Conservation (phyloP, 2,888 invertebrate species). For the Apocheima hispidaria region DNA sequence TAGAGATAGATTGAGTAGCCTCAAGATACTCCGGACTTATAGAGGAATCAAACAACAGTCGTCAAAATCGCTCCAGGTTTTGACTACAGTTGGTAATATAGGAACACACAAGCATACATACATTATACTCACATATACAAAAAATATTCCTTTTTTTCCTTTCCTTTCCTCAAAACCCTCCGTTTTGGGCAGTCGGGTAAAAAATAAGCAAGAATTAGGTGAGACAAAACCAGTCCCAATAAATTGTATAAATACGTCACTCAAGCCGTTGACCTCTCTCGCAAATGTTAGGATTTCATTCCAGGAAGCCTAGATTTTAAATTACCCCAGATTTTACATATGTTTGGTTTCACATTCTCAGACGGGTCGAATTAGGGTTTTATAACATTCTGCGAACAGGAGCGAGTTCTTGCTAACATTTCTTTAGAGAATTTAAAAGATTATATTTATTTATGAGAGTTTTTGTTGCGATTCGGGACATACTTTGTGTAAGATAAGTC, state of each 20-base stretch:
- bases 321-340: constrained; percentile 19
- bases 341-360: constrained; percentile 27
- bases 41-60: no score
- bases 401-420: not conserved
- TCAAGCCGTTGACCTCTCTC: constrained; percentile 9
- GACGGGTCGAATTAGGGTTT: constrained; percentile 26
- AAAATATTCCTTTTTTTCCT: no score
- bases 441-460: not conserved
- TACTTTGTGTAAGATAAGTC: not conserved
- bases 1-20: no score
- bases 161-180: no score
- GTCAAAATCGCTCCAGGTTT: no score
- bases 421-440: constrained; percentile 3
- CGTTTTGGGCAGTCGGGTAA: no score
- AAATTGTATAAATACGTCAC: not conserved
- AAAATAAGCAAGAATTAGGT: no score
- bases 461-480: constrained; percentile 16
- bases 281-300: constrained; percentile 17
- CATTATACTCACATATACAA: no score
- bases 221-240: not conserved
- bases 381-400: constrained; percentile 21
- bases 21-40: no score
- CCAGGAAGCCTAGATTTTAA: constrained; percentile 22
- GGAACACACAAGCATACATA: no score
- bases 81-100: no score